These are phyloP conservation scores for Sebastes matsubarae DNA, from an alignment of 2,797 vertebrate genomes.

Conservation along the genomic window DNA sequence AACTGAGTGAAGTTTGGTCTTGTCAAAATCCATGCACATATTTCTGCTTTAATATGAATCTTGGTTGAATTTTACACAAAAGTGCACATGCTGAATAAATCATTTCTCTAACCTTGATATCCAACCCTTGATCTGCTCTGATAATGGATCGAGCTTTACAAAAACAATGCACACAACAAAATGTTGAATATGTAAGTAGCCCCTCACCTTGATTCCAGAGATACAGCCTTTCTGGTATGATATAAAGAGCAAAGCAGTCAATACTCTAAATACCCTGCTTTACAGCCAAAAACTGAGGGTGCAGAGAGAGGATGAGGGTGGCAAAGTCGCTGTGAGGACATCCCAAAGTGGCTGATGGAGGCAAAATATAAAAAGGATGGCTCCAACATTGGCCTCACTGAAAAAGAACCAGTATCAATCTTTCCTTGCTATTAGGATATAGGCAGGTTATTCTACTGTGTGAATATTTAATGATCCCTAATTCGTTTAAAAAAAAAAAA, in stretches of 20 bases:
- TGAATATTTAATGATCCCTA: conserved; percentile 67
- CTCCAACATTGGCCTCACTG: conserved; percentile 18
- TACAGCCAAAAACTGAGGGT: conserved; percentile 21
- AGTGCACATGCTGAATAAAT: background rate
- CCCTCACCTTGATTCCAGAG: conserved; percentile 38
- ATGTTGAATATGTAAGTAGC: conserved; percentile 36
- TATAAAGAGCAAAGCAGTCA: conserved; percentile 47
- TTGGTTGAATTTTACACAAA: background rate
- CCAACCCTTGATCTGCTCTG: conserved; percentile 6
- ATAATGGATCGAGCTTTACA: conserved; percentile 11
- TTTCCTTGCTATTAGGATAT: conserved; percentile 41
- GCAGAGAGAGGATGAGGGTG: conserved; percentile 23
- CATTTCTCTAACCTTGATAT: background rate
- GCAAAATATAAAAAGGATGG: conserved; percentile 66
- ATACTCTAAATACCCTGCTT: conserved; percentile 49
- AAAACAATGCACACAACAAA: conserved; percentile 25
- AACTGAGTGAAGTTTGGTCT: background rate
- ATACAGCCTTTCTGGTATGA: conserved; percentile 36
- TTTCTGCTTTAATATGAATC: background rate
- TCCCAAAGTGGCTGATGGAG: conserved; percentile 56
- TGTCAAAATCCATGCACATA: background rate
- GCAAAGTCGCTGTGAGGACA: conserved; percentile 59
- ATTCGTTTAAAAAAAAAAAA: conserved; percentile 36
- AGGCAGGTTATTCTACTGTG: conserved; percentile 58
- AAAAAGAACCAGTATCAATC: conserved; percentile 51